phyloP scores from a whole-genome alignment of 2,113 vertebrate species.

The Aphelocoma coerulescens region DNA sequence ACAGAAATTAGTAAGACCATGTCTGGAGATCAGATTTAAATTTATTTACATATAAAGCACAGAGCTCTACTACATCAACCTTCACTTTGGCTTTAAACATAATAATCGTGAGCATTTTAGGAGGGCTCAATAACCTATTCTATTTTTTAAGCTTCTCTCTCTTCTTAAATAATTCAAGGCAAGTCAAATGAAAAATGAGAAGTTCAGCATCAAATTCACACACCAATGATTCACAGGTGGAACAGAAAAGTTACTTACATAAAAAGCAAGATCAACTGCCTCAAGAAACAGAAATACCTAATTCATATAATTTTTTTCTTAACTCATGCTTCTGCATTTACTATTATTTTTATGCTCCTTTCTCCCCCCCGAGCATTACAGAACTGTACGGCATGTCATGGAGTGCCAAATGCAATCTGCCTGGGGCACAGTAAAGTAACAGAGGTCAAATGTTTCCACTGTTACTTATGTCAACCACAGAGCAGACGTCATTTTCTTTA shows the following conservation, averaged over 20 bases:
- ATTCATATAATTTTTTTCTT: not conserved
- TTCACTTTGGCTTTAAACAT: not conserved
- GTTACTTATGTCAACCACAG: not conserved
- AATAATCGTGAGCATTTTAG: not conserved
- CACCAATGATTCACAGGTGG: not conserved
- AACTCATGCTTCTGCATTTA: not conserved
- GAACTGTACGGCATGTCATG: fast-evolving
- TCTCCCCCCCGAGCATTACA: fast-evolving
- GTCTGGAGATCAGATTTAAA: not conserved
- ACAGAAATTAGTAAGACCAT: not conserved
- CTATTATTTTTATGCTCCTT: not conserved
- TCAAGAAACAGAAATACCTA: not conserved
- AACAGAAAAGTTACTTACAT: not conserved
- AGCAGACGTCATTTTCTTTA: not conserved
- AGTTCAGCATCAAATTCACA: not conserved
- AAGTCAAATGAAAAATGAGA: not conserved
- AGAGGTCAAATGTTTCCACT: not conserved
- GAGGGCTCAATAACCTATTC: not conserved
- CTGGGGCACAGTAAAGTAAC: not conserved
- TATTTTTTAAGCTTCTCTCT: not conserved
- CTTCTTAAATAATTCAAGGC: not conserved
- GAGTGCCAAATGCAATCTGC: not conserved
- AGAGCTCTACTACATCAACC: not conserved
- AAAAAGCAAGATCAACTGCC: not conserved
- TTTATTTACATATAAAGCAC: not conserved